Evolutionary conservation across 2,113 vertebrate species (phyloP), one percentile per base, ranked within the genome.

Genomic region (Bubo scandiacus): DNA sequence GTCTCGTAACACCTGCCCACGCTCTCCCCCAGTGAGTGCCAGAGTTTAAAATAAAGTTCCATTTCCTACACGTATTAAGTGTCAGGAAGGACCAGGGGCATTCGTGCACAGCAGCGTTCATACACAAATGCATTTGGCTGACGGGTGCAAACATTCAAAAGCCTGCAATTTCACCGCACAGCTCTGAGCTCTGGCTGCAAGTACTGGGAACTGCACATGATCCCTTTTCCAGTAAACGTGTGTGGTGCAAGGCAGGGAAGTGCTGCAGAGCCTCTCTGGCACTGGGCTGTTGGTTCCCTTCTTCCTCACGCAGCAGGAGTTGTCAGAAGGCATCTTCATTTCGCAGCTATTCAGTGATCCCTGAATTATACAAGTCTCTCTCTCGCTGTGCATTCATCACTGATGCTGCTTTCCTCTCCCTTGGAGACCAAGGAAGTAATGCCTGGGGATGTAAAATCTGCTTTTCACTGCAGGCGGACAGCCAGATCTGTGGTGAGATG

Each of bases 261-360:
- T 45, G 65, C 82, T 88, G 85, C 84, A 74, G 88, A 96, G 61
- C 40, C 78, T 93, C 70, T 82, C 68, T 0, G 9, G 51, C 38
- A 10, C 55, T 11, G 52, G 65, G 71, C 71, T 74, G 36, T 65
- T 95, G 61, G 79, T 93, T 55, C 77, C 80, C 8, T 43, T 95
- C 90, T 74, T 88, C 70, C 74, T 92, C 84, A 72, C 27, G 3
- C 70, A 47, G 80, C 73, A 51, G 91, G 88, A 91, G 70, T 92
- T 94, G 92, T 95, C 95, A 95, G 94, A 95, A 95, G 90, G 93
- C 93, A 96, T 93, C 87, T 94, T 94, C 95, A 92, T 95, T 92
- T 94, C 9, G 0, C 91, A 94, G 93, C 94, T 89, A 80, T 88
- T 96, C 94, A 89, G 95, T 91, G 92, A 87, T 93, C 92, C 93